Evolutionary conservation across 1,140 invertebrate genomes (phyloP).

Genomic region (Drosophila kikkawai): DNA sequence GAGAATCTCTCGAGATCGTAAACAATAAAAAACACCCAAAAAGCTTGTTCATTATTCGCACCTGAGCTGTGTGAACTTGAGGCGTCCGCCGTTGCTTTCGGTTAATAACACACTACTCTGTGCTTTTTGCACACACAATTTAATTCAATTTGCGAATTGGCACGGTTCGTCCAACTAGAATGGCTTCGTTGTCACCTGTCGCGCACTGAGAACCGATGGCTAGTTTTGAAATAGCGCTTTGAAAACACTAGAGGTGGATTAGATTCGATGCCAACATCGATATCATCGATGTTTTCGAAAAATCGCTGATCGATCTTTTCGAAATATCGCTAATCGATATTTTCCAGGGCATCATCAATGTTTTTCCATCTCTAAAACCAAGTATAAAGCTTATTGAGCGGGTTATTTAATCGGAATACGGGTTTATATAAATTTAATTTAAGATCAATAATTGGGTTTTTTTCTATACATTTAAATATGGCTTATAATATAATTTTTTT

Average conservation of each 20-base stretch:
- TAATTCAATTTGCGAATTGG: constrained; percentile 30
- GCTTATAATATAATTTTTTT: too few relatives aligned
- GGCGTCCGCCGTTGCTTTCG: too few relatives aligned
- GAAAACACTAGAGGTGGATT: too few relatives aligned
- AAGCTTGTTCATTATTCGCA: constrained; percentile 11
- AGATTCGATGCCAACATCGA: too few relatives aligned
- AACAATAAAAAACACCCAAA: constrained; percentile 26
- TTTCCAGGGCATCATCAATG: too few relatives aligned
- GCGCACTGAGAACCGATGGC: constrained; percentile 57
- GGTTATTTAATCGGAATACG: neutral
- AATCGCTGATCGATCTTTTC: too few relatives aligned
- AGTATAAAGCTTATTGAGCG: constrained; percentile 1
- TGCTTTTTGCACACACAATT: constrained; percentile 35
- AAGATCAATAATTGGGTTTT: neutral
- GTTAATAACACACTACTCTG: constrained; percentile 10
- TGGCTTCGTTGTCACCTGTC: constrained; percentile 16
- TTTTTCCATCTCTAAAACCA: too few relatives aligned
- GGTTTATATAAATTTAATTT: neutral
- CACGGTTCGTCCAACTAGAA: constrained; percentile 13
- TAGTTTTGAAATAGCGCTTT: constrained; percentile 63
- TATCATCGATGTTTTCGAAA: too few relatives aligned
- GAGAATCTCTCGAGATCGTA: constrained; percentile 37
- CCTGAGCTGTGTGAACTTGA: constrained; percentile 27
- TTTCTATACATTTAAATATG: neutral
- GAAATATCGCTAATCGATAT: too few relatives aligned